Evolutionary conservation across 2,113 vertebrate species (phyloP).

Genomic region (Odontesthes bonariensis): DNA sequence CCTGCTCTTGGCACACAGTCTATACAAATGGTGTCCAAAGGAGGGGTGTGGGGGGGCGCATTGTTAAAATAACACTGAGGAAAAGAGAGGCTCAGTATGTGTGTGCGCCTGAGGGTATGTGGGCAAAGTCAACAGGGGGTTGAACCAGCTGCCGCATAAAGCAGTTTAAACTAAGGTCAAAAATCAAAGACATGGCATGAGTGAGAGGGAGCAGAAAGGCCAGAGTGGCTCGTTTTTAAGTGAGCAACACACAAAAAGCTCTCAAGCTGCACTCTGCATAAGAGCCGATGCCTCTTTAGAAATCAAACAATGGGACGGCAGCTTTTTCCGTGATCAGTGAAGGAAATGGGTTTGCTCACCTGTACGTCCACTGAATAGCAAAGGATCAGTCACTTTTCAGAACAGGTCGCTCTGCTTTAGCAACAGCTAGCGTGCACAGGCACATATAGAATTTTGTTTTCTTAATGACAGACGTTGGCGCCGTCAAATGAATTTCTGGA

Average conservation of each 20-base stretch:
- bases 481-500: too few relatives aligned
- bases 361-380: slow-evolving; percentile 54
- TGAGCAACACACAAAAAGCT: slow-evolving; percentile 34
- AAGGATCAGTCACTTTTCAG: slow-evolving; percentile 50
- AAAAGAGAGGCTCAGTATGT: slow-evolving; percentile 57
- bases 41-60: slow-evolving; percentile 49
- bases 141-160: slow-evolving; percentile 79
- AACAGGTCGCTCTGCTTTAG: not conserved
- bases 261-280: slow-evolving; percentile 20
- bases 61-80: slow-evolving; percentile 79
- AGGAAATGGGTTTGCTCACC: slow-evolving; percentile 60
- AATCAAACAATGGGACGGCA: slow-evolving; percentile 50
- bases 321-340: slow-evolving; percentile 26
- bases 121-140: slow-evolving; percentile 51
- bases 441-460: too few relatives aligned
- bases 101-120: slow-evolving; percentile 49
- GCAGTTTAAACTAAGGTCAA: slow-evolving; percentile 67
- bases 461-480: too few relatives aligned
- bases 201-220: slow-evolving; percentile 14
- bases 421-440: too few relatives aligned
- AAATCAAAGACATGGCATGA: slow-evolving; percentile 56
- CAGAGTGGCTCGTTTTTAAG: slow-evolving; percentile 23
- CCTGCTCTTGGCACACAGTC: slow-evolving; percentile 72
- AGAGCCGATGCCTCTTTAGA: slow-evolving; percentile 52
- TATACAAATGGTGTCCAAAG: slow-evolving; percentile 45